Base-by-base conservation (phyloP, 2,797 vertebrate species). In the Taeniopygia guttata region DNA sequence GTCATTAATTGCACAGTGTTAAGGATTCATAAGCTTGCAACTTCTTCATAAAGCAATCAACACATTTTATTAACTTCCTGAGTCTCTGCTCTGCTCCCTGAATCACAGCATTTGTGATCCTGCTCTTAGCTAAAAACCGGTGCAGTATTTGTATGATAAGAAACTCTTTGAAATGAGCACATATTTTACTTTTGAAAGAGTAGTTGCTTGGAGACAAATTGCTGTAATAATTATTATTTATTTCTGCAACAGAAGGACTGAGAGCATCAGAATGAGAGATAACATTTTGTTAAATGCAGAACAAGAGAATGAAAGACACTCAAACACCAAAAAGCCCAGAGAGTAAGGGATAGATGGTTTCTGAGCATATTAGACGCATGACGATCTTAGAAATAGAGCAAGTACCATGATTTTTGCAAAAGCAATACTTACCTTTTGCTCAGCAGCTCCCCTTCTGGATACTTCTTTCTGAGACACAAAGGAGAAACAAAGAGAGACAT, bases 1-100 rank as follows among this genome's bases (percentile, higher is more conserved):
- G 84, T 88, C 49, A 70, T 85, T 89, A 96, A 92, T 95, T 95
- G 70, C 74, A 91, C 49, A 38, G 6, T 38, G 86, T 94, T 94
- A 94, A 95, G 77, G 49, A 94, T 96, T 96, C 77, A 88, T 54
- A 94, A 87, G 46, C 52, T 93, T 94, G 73, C 48, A 88, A 69
- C 56, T 81, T 87, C 67, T 90, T 97, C 89, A 95, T 89, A 92
- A 93, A 96, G 74, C 49, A 95, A 96, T 92, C 85, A 96, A 95
- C 38, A 80, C 38, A 36, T 95, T 96, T 95, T 95, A 93, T 93
- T 95, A 87, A 93, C 74, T 94, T 92, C 30, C 58, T 25, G 56
- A 87, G 30, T 60, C 46, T 69, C 32, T 52, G 13, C 21, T 85
- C 45, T 66, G 32, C 76, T 91, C 60, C 38, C 18, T 87, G 60